Evolutionary conservation across 2,797 vertebrate species (phyloP), one percentile per base, ranked within the genome.

Genomic region (Urocyon cinereoargenteus): DNA sequence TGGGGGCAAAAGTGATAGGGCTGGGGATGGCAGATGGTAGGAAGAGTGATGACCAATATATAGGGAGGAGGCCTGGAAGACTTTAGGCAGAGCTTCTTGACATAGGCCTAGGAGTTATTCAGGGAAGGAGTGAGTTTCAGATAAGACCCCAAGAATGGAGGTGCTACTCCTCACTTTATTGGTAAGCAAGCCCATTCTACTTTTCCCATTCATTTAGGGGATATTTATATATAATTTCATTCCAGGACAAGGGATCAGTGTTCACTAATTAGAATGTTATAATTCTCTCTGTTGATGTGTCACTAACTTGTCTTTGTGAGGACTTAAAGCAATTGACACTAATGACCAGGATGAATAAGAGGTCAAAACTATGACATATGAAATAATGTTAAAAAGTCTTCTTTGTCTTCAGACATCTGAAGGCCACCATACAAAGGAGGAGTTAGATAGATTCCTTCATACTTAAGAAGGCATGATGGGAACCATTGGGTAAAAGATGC

Each of bases 361-460:
- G 40, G 24, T 90, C 53, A 96, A 79, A 94, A 45, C 34, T 22
- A 24, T 92, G 68, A 59, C 64, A 57, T 61, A 1, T 66, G 82
- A 96, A 51, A 66, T 55, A 57, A 26, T 93, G 53, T 92, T 87
- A 68, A 86, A 86, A 97, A 34, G 62, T 40, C 21, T 40, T 90
- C 31, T 96, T 88, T 68, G 24, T 90, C 59, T 84, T 95, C 40
- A 82, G 49, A 62, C 64, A n/a, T 55, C 66, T 36, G 28, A 94
- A 66, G 45, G 31, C 70, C 26, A n/a, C 62, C 16, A 11, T 45
- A 14, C 45, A 93, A 40, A 90, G 31, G 49, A 93, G 15, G 62
- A 89, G 49, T 66, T 73, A 28, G 57, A 77, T 81, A 36, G 81
- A 88, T 28, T 70, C 34, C 28, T 34, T 75, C 73, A 75, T 79